These are phyloP conservation scores for Anarhynchus alexandrinus DNA, from an alignment of 2,113 vertebrate genomes.

Conservation along the genomic window DNA sequence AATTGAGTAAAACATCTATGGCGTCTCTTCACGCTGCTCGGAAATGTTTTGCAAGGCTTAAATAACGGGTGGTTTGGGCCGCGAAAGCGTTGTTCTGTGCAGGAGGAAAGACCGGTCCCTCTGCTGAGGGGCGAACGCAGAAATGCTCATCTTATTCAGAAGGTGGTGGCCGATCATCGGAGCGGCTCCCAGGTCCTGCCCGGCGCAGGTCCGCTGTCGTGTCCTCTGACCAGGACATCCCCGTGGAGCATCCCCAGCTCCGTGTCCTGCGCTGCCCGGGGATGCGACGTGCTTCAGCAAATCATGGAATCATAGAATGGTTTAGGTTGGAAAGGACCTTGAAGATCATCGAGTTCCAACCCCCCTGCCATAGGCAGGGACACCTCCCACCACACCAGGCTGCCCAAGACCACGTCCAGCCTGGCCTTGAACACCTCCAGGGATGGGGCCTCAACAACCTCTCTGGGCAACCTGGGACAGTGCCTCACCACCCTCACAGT, in stretches of 20 bases:
- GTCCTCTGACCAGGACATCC: too few relatives aligned
- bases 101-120: neutral
- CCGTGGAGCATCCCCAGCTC: neutral
- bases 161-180: fast-evolving
- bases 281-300: neutral
- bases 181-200: neutral
- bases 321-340: too few relatives aligned
- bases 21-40: neutral
- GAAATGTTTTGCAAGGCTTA: neutral
- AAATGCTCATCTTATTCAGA: fast-evolving
- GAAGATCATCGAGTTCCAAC: too few relatives aligned
- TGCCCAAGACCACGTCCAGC: too few relatives aligned
- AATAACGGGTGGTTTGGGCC: neutral
- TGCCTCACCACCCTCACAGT: too few relatives aligned
- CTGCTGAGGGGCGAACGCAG: neutral
- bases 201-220: neutral
- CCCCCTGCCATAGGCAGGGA: too few relatives aligned
- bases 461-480: too few relatives aligned
- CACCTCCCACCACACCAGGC: too few relatives aligned
- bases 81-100: fast-evolving
- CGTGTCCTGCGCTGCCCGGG: fast-evolving
- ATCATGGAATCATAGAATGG: too few relatives aligned
- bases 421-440: too few relatives aligned
- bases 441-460: too few relatives aligned
- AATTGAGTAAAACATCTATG: neutral